Base-by-base conservation (phyloP, 2,888 invertebrate species). In the Melanargia galathea region DNA sequence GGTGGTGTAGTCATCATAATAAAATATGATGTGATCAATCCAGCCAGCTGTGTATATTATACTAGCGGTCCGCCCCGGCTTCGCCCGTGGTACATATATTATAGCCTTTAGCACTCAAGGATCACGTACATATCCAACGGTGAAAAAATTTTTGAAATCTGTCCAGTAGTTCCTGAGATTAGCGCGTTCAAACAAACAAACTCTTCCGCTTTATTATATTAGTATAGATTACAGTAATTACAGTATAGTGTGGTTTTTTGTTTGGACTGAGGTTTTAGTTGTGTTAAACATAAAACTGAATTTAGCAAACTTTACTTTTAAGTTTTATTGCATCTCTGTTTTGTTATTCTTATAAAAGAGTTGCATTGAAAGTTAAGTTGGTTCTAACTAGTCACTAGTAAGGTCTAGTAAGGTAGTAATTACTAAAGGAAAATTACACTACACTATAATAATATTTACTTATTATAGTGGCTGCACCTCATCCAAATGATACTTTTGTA, bases 361-460 rank as follows among this genome's bases (percentile, higher is more conserved):
- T 38, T 13, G 38, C 38, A 38, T 38, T n/a, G n/a, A 38, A n/a
- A 18, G 8, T 18, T 16, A 43, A 43, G 43, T 43, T 18, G 7
- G 43, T n/a, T 48, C 2, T 49, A 33, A 18, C 33, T 33, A 51
- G 51, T 51, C 51, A 51, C 30, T 30, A 51, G 30, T 51, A 30
- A 43, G 51, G 13, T 51, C 33, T 18, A 18, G 33, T 33, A n/a
- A 30, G 51, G n/a, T n/a, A 18, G 30, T 51, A 11, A n/a, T 51
- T 33, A 51, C 10, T 18, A 6, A 51, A 51, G 13, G 5, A 18
- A 30, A 10, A 33, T 10, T 51, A 18, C 16, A 51, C 33, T 16
- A 8, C 11, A 35, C 35, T 35, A 13, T 13, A 13, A 13, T 49
- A 8, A 10, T 16, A 16, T 3, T n/a, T n/a, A n/a, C n/a, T n/a